Percentiles rank a stretch among this genome's conserved stretches.
These are phyloP conservation scores for Tinea trinotella DNA, from an alignment of 2,888 invertebrate species.

Conservation along the genomic window DNA sequence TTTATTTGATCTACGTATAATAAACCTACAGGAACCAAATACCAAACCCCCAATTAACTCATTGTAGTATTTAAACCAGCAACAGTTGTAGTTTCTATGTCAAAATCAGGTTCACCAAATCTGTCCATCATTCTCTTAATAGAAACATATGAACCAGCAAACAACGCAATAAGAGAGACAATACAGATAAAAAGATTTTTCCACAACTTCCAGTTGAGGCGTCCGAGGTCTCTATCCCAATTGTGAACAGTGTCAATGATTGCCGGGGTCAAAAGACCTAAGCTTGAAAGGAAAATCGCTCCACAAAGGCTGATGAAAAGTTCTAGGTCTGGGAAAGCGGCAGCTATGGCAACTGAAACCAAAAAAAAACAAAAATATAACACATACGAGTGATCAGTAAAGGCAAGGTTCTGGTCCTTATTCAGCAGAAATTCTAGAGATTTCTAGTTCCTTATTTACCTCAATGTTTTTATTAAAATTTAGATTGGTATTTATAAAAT, in stretches of 20 bases:
- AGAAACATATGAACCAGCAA: conserved; percentile 55
- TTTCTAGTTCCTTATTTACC: no score
- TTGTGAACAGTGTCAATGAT: conserved; percentile 80
- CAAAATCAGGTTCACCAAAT: conserved; percentile 25
- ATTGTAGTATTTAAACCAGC: conserved; percentile 2
- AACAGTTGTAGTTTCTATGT: conserved; percentile 5
- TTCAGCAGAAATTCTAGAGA: no score
- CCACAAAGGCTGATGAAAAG: conserved; percentile 91
- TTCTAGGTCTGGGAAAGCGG: conserved; percentile 85
- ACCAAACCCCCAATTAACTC: no score
- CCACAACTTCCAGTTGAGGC: conserved; percentile 76
- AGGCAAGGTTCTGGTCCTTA: no score
- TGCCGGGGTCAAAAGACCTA: conserved; percentile 83
- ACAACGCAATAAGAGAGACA: conserved; percentile 49
- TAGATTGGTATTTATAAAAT: no score
- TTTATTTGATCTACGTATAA: no score
- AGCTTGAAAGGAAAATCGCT: conserved; percentile 79
- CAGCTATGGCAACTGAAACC: conserved; percentile 79
- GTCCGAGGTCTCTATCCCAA: conserved; percentile 78
- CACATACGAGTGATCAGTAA: no score
- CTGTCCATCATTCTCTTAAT: conserved; percentile 47
- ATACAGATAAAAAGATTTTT: conserved; percentile 74
- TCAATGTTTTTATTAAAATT: no score
- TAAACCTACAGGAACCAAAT: no score
- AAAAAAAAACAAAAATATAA: conserved; percentile 19